phyloP scores from a whole-genome alignment of 2,888 invertebrate genomes.

The Pristionchus maxplancki region DNA sequence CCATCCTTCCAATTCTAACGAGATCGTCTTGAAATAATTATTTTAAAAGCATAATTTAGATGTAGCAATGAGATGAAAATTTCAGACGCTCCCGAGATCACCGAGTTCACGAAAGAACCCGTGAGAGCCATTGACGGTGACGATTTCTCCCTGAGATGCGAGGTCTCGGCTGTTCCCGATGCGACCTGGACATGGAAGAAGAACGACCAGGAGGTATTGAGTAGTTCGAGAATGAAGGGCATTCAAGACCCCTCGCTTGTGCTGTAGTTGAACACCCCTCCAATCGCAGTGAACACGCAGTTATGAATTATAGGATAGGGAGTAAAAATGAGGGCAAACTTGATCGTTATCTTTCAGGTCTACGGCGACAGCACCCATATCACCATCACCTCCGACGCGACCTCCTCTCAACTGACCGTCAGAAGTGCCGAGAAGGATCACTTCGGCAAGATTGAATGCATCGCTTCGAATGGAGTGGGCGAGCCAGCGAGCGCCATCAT shows the following conservation, averaged over 20 bases:
- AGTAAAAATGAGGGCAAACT: too few relatives aligned
- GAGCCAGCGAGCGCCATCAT: constrained; percentile 58
- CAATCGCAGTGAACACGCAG: too few relatives aligned
- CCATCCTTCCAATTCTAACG: too few relatives aligned
- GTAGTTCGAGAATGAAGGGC: too few relatives aligned
- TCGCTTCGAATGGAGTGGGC: constrained; percentile 67
- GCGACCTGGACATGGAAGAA: constrained; percentile 65
- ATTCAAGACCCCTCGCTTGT: too few relatives aligned
- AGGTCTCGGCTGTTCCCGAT: constrained; percentile 66
- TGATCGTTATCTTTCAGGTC: too few relatives aligned
- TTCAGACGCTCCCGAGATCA: constrained; percentile 53
- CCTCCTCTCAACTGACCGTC: constrained; percentile 57
- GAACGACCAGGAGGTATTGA: constrained; percentile 61
- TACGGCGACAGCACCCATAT: constrained; percentile 63
- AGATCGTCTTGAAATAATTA: too few relatives aligned
- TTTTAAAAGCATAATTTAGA: too few relatives aligned
- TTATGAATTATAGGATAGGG: too few relatives aligned
- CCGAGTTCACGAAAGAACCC: constrained; percentile 38
- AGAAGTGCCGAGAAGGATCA: constrained; percentile 56
- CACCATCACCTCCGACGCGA: constrained; percentile 56
- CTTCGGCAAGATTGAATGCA: constrained; percentile 66
- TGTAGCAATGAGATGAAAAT: too few relatives aligned
- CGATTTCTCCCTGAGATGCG: constrained; percentile 62
- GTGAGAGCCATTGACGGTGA: constrained; percentile 61
- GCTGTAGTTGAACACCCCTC: too few relatives aligned